phyloP scores from a whole-genome alignment of 2,888 invertebrate genomes.

The Drosophila monieri region DNA sequence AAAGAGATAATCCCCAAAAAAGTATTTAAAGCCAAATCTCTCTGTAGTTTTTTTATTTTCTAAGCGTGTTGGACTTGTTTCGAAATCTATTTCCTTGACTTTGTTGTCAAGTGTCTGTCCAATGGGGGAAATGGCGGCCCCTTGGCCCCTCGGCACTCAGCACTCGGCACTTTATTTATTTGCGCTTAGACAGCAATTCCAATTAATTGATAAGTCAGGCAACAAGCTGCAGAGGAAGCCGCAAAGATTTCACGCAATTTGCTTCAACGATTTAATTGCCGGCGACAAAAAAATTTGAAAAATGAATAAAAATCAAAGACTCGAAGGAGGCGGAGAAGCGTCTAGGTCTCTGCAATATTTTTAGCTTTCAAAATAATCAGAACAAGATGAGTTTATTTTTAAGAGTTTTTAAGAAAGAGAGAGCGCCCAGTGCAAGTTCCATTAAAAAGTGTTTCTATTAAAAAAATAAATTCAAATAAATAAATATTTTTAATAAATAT shows the following conservation, averaged over 20 bases:
- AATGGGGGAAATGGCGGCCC: not conserved
- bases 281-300: conserved; percentile 52
- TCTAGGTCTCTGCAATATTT: not conserved
- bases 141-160: not conserved
- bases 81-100: conserved; percentile 26
- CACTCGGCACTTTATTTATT: conserved; percentile 60
- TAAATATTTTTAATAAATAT: too few relatives aligned
- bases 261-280: conserved; percentile 68
- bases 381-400: conserved; percentile 3
- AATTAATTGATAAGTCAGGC: conserved; percentile 75
- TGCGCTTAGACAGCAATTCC: conserved; percentile 73
- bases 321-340: not conserved
- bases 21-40: not conserved
- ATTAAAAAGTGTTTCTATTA: too few relatives aligned
- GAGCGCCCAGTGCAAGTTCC: too few relatives aligned
- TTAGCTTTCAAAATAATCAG: not conserved
- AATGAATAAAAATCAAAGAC: not conserved
- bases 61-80: conserved; percentile 1
- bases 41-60: not conserved
- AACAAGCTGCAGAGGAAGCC: conserved; percentile 28
- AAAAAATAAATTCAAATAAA: too few relatives aligned
- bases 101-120: conserved; percentile 61
- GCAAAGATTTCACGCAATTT: conserved; percentile 69
- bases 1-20: not conserved
- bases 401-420: not conserved